Base-by-base conservation (phyloP, 2,888 invertebrate genomes). In the Clunio marinus region DNA sequence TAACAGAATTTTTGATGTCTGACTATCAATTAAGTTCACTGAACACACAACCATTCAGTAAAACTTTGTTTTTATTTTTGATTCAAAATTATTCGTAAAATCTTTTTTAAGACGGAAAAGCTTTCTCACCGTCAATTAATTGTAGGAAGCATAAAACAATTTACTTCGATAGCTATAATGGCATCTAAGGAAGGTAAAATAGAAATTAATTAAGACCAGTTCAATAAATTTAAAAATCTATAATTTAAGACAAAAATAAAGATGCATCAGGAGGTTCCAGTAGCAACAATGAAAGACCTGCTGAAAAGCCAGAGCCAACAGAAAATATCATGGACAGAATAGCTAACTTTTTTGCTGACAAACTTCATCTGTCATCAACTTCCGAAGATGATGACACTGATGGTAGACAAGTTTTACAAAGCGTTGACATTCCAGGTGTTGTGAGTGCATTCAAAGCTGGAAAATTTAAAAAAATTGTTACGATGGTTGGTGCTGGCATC, bases 401-500 rank as follows among this genome's bases (percentile, higher is more conserved):
- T 55, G 72, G 73, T 71, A 72, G 35, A 70, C 76, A 85, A 80
- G 82, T 90, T 60, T 80, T 93, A 65, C 84, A 86, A 27, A 87
- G 89, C 73, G 81, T 88, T 41, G 85, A 83, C 66, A 80, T 94
- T 71, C 88, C 91, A 72, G 92, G 91, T 1, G 81, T 96, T 66
- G 86, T 87, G 0, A 84, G 88, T 67, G 91, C 89, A 79, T 92
- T 96, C 71, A 85, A 88, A 72, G 84, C 84, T 70, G 84, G 84
- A 45, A 84, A 86, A 71, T 91, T 91, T 75, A 87, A 87, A 76
- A 93, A 93, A 73, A 86, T 97, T 69, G 88, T 97, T 69, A 94
- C 94, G 0, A 87, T 98, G 86, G 89, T 94, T 70, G 97, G 97
- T 70, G 97, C 97, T 72, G 97, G 97, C 63, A 95, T 98, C 75